Conservation (phyloP, 2,113 vertebrate genomes). For the Crotalus viridis region DNA sequence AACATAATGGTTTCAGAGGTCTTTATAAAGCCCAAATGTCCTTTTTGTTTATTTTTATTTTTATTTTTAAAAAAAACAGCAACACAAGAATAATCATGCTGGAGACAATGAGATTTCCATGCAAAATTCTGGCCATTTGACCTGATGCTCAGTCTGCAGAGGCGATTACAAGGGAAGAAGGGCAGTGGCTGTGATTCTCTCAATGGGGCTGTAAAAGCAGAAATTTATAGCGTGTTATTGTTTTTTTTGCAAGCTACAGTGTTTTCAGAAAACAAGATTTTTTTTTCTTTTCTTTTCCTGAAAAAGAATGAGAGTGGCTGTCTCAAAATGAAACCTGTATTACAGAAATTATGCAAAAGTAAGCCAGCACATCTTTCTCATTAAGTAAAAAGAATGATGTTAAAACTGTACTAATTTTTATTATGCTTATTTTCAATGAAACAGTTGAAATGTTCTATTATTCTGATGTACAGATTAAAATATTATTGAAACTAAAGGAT, state of each 20-base stretch:
- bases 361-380: neutral
- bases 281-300: neutral
- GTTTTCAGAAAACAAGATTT: neutral
- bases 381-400: neutral
- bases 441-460: neutral
- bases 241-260: neutral
- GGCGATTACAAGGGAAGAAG: neutral
- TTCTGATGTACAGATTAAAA: neutral
- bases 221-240: neutral
- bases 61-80: neutral
- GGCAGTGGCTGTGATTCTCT: neutral
- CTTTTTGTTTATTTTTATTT: neutral
- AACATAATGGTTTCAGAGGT: neutral
- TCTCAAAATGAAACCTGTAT: neutral
- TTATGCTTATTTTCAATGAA: neutral
- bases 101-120: neutral
- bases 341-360: neutral
- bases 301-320: neutral
- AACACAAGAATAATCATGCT: neutral
- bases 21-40: neutral
- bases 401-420: neutral
- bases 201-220: neutral
- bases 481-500: neutral
- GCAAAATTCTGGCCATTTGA: neutral
- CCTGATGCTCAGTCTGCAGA: neutral